Percentiles rank a stretch among this genome's conserved stretches.
These are phyloP conservation scores for Percopsis omiscomaycus DNA, from an alignment of 2,797 vertebrate species.

Conservation along the genomic window DNA sequence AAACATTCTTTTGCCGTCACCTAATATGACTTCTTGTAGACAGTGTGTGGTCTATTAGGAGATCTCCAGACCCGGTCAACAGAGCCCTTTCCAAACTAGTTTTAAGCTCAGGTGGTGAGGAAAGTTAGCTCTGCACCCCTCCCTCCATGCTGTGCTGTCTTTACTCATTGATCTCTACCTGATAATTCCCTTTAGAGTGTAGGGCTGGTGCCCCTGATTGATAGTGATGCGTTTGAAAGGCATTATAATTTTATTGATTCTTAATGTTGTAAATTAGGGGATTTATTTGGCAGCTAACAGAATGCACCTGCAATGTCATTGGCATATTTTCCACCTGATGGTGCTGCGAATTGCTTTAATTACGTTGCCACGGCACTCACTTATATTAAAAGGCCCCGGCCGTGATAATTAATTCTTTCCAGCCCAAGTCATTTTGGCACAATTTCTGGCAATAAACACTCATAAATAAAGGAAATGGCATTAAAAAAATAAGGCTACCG, in stretches of 20 bases:
- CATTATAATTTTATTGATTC: slow-evolving; percentile 99
- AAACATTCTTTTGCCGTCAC: slow-evolving; percentile 18
- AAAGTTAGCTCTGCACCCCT: slow-evolving; percentile 35
- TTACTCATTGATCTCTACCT: slow-evolving; percentile 36
- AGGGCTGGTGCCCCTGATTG: slow-evolving; percentile 77
- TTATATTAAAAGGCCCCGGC: slow-evolving; percentile 98
- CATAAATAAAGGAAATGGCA: slow-evolving; percentile 88
- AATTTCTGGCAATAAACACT: slow-evolving; percentile 99
- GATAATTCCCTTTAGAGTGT: slow-evolving; percentile 48
- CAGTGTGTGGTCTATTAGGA: slow-evolving; percentile 29
- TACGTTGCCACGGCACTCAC: slow-evolving; percentile 95
- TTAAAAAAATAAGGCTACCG: slow-evolving; percentile 84
- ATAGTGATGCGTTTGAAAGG: slow-evolving; percentile 92
- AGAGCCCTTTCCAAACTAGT: slow-evolving; percentile 31
- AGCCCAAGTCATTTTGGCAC: slow-evolving; percentile 98
- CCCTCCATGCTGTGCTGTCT: slow-evolving; percentile 15
- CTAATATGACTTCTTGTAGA: slow-evolving; percentile 2
- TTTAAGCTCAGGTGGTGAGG: slow-evolving; percentile 22
- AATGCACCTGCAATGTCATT: slow-evolving; percentile 86
- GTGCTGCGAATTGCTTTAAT: slow-evolving; percentile 94
- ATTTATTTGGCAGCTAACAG: slow-evolving; percentile 97
- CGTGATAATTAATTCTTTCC: slow-evolving; percentile 98
- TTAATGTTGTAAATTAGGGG: slow-evolving; percentile 99
- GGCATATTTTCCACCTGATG: slow-evolving; percentile 90
- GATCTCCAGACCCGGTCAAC: slow-evolving; percentile 56